Evolutionary conservation across 2,888 invertebrate genomes (phyloP), one percentile per base, ranked within the genome.

Genomic region (Yponomeuta plumbellus): DNA sequence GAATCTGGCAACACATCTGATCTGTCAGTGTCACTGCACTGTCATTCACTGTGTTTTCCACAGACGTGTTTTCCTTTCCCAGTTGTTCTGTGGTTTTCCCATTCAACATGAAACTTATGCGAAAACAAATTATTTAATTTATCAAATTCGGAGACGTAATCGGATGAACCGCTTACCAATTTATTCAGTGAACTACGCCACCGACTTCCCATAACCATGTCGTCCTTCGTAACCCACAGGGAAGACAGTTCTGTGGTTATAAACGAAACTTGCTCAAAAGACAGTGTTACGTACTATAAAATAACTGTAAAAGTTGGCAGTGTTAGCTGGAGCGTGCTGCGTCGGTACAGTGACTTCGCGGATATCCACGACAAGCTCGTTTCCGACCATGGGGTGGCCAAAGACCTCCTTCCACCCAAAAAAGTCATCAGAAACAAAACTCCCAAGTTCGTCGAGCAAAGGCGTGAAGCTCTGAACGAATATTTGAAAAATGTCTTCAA

Each of bases 401-500:
- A 96, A 80, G 97, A 96, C 75, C 92, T 97, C 68, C 86, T 99
- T 20, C 99, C 99, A 13, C 97, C 97, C 0, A 99, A 99, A 85
- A 98, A 98, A 88, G 92, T 97, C 4, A 95, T 98, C 74, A 95
- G 98, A 1, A 98, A 98, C 79, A 96, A 96, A 83, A 96, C 96
- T 70, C 96, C 97, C 0, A 92, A 94, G 67, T 99, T 99, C 80
- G 92, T 99, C 1, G 96, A 97, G 77, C 96, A 95, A 75, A 93
- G 98, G 66, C 93, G 96, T 68, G 92, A 93, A 70, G 96, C 95
- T 20, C 88, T 99, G 58, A 95, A 97, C 81, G 92, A 93, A 64
- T 99, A 99, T 84, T 89, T 98, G 64, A 94, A 93, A 75, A 94
- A 94, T 71, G 92, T 97, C 13, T 93, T 97, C 64, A 93, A 93